A percentile compares a stretch with the other conserved stretches of the same genome.
Evolutionary conservation across 2,797 vertebrate species (phyloP).

Genomic region (Chelon labrosus): DNA sequence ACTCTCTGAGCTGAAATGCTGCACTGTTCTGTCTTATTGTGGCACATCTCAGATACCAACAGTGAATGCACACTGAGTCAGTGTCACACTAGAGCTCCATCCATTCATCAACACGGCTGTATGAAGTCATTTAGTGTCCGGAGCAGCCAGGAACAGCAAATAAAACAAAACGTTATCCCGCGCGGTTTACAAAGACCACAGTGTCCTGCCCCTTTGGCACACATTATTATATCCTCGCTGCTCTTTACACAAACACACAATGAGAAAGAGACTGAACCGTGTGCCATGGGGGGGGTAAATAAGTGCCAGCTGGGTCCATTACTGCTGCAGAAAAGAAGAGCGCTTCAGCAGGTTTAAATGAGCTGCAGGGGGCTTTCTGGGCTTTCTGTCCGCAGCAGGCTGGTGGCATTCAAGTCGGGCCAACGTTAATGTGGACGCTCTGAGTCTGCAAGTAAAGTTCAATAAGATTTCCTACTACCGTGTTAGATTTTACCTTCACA

Average conservation of each 20-base stretch:
- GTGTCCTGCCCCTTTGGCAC: conserved; percentile 15
- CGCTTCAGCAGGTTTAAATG: conserved; percentile 38
- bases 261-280: conserved; percentile 19
- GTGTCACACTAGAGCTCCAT: conserved; percentile 19
- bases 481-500: no score
- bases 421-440: neutral
- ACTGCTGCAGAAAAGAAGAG: conserved; percentile 23
- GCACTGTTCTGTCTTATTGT: neutral
- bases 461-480: no score
- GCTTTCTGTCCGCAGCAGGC: neutral
- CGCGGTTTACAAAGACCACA: conserved; percentile 26
- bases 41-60: conserved; percentile 7
- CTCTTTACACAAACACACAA: conserved; percentile 23
- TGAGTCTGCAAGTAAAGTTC: neutral
- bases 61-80: conserved; percentile 30
- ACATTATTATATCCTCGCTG: conserved; percentile 12
- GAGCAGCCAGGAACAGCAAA: conserved; percentile 6
- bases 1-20: neutral
- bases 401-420: conserved; percentile 4
- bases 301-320: conserved; percentile 43
- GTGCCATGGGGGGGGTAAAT: conserved; percentile 14
- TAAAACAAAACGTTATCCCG: conserved; percentile 31
- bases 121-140: conserved; percentile 12
- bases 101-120: conserved; percentile 11
- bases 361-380: conserved; percentile 15